Evolutionary conservation across 2,888 invertebrate genomes (phyloP).

Genomic region (Zelleria hepariella): DNA sequence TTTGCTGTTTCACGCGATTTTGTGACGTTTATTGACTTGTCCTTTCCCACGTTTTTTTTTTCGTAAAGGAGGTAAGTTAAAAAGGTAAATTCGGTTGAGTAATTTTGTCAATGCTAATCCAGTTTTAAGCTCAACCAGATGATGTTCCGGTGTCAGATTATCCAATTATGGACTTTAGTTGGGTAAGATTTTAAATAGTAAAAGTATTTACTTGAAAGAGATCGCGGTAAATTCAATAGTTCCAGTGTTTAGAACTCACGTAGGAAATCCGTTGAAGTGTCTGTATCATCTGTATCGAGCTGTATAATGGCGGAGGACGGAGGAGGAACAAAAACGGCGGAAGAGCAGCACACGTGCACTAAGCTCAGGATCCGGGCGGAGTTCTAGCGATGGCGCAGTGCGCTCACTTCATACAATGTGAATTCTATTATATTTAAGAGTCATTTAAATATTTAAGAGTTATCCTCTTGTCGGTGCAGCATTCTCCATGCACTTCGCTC

Average conservation of each 20-base stretch:
- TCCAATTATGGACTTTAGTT: not conserved
- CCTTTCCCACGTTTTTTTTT: conserved; percentile 35
- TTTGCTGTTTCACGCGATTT: conserved; percentile 31
- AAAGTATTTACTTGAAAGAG: not conserved
- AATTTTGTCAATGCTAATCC: not conserved
- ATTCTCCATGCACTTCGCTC: too few relatives aligned
- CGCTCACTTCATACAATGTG: not conserved
- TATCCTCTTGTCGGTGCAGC: too few relatives aligned
- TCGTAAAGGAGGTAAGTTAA: not conserved
- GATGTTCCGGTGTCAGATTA: not conserved
- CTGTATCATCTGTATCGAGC: not conserved
- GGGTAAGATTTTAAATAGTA: not conserved
- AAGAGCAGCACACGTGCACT: conserved; percentile 14
- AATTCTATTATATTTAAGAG: not conserved
- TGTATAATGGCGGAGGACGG: not conserved
- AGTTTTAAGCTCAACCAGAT: not conserved
- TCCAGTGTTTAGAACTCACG: not conserved
- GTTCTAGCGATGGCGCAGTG: not conserved
- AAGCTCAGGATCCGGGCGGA: conserved; percentile 10
- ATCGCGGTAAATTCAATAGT: not conserved
- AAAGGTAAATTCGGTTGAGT: not conserved
- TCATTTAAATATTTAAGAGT: too few relatives aligned
- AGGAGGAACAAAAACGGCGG: conserved; percentile 11
- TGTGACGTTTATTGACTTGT: conserved; percentile 32
- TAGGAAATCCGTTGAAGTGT: not conserved